phyloP scores from a whole-genome alignment of 2,888 invertebrate genomes.

The Creontiades dilutus region DNA sequence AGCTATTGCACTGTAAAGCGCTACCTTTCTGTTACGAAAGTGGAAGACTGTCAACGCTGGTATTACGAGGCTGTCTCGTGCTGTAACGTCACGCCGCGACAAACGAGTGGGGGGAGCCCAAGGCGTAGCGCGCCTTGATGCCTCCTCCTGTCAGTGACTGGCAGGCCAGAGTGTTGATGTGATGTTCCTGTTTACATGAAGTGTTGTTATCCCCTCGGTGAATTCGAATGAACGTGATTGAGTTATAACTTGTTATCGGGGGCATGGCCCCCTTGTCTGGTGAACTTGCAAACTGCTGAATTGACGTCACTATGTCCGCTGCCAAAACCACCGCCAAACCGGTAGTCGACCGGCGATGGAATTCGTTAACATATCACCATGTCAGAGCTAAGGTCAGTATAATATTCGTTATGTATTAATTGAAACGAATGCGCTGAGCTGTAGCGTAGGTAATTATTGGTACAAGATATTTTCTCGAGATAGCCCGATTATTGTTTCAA shows the following conservation, averaged over 20 bases:
- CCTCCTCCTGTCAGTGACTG: not conserved
- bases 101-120: not conserved
- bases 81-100: not conserved
- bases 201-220: not conserved
- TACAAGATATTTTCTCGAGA: no score
- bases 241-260: constrained; percentile 52
- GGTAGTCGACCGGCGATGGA: constrained; percentile 47
- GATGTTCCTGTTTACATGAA: constrained; percentile 7
- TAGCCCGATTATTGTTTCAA: no score
- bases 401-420: not conserved
- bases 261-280: not conserved
- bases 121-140: not conserved
- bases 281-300: not conserved
- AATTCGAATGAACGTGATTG: constrained; percentile 15
- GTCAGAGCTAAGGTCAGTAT: constrained; percentile 64
- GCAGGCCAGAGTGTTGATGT: not conserved
- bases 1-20: not conserved
- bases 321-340: constrained; percentile 56
- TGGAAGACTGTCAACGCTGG: not conserved
- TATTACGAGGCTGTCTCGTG: constrained; percentile 2
- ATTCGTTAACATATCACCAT: constrained; percentile 38
- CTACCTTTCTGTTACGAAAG: not conserved
- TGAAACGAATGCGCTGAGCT: no score
- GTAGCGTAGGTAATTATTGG: no score
- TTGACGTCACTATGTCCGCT: constrained; percentile 34